Evolutionary conservation across 2,113 vertebrate species (phyloP), one percentile per base, ranked within the genome.

Genomic region (Micronycteris hirsuta): DNA sequence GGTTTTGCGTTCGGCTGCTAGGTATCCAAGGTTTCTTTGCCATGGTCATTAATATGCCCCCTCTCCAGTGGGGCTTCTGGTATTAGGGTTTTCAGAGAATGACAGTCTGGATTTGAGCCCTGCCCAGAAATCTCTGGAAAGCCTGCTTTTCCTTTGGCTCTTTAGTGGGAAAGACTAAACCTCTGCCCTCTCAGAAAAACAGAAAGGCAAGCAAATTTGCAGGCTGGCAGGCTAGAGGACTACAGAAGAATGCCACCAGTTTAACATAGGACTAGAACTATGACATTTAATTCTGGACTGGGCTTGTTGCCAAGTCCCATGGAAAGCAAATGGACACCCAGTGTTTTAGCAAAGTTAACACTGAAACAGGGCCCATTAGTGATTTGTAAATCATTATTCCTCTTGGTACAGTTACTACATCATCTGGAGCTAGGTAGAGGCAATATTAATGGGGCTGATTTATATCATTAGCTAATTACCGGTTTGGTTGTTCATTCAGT

Each of bases 161-260:
- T 92, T 84, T 24, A 36, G 65, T 73, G 41, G n/a, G 24, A 86
- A 88, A 56, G n/a, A n/a, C n/a, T n/a, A n/a, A n/a, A n/a, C 26
- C 26, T 7, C 20, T 52, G 88, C 26, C 45, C 61, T 91, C 56
- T 96, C 41, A 88, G 87, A 95, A 81, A 94, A 91, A 96, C 85
- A 86, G 86, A 94, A 93, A 84, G 26, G 67, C 71, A 95, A 83
- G 49, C 16, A n/a, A 68, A 80, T 83, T 31, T 49, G 16, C 24
- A 82, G 9, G 5, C 49, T 61, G 24, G 56, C 94, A 54, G 80
- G 89, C n/a, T 73, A 61, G 61, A 24, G 82, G 85, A 73, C 84
- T 96, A 4, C n/a, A 88, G 95, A 97, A 97, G 77, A 90, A 96
- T 84, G 78, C 97, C 89, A 87, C 97, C 93, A 97, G 54, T 81